Conservation (phyloP, 2,888 invertebrate species). For the Hydropsyche betteni region DNA sequence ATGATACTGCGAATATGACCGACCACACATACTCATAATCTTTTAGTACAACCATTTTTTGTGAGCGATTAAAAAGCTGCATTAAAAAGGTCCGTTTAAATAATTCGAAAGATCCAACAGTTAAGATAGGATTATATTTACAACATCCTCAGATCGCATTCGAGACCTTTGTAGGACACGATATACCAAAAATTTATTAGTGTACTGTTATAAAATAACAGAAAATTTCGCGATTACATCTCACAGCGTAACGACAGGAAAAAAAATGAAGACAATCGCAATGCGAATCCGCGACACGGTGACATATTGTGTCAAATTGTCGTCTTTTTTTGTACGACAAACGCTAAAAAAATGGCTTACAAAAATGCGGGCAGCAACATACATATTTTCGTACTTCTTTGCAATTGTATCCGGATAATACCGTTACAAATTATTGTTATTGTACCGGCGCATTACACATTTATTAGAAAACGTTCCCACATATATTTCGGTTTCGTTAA, state of each 20-base stretch:
- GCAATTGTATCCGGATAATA: slow-evolving; percentile 4
- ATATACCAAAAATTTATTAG: neutral
- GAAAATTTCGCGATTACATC: slow-evolving; percentile 10
- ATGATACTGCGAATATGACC: too few relatives aligned
- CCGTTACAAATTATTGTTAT: slow-evolving; percentile 7
- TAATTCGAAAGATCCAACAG: too few relatives aligned
- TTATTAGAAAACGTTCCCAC: slow-evolving; percentile 10
- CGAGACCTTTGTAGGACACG: too few relatives aligned
- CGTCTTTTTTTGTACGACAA: slow-evolving; percentile 6
- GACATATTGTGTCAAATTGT: slow-evolving; percentile 27
- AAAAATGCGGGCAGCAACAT: slow-evolving; percentile 21
- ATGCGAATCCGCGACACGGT: slow-evolving; percentile 15
- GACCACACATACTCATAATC: too few relatives aligned
- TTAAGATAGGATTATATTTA: too few relatives aligned
- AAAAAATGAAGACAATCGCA: slow-evolving; percentile 7
- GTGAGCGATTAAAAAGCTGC: too few relatives aligned
- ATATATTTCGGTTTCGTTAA: slow-evolving; percentile 18
- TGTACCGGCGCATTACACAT: slow-evolving; percentile 20
- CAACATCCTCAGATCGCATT: too few relatives aligned
- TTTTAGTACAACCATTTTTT: too few relatives aligned
- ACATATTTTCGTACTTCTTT: slow-evolving; percentile 2
- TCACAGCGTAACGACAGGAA: neutral
- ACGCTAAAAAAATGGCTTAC: slow-evolving; percentile 15
- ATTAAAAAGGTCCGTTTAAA: too few relatives aligned
- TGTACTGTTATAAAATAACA: slow-evolving; percentile 19